These are phyloP conservation scores for Scaptomyza pallida DNA, from an alignment of 1,140 invertebrate genomes.

Conservation along the genomic window DNA sequence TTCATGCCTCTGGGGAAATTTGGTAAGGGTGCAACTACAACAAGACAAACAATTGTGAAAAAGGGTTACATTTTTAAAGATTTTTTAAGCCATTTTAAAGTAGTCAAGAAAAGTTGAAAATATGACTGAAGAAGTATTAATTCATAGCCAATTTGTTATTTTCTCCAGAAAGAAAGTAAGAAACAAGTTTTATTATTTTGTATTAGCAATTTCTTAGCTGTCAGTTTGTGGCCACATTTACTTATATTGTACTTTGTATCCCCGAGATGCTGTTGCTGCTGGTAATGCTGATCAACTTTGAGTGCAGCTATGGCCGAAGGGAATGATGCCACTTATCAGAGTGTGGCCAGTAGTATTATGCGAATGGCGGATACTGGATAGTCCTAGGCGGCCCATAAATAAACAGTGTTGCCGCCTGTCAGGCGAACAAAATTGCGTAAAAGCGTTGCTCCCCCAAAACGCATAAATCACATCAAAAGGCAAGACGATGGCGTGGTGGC, in stretches of 20 bases:
- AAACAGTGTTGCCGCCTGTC: slow-evolving; percentile 47
- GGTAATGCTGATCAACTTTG: slow-evolving; percentile 5
- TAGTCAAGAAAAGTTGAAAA: too few species aligned
- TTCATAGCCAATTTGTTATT: neutral
- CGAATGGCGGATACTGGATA: slow-evolving; percentile 6
- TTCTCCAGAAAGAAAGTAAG: neutral
- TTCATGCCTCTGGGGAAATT: neutral
- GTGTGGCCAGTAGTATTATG: slow-evolving; percentile 7
- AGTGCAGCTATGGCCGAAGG: slow-evolving; percentile 14
- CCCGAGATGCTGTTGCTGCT: slow-evolving; percentile 1
- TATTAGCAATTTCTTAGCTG: slow-evolving; percentile 21
- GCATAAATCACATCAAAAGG: slow-evolving; percentile 49
- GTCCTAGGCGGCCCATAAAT: slow-evolving; percentile 45
- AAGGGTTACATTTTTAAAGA: neutral
- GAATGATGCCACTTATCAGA: slow-evolving; percentile 37
- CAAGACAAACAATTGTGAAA: neutral
- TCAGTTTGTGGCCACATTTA: slow-evolving; percentile 1
- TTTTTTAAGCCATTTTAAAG: neutral
- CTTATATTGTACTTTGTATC: neutral
- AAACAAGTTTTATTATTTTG: slow-evolving; percentile 4
- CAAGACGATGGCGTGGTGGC: neutral
- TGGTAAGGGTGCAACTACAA: neutral
- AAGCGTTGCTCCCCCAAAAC: slow-evolving; percentile 31
- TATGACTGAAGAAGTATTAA: neutral
- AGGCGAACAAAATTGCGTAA: slow-evolving; percentile 48